Evolutionary conservation across 2,797 vertebrate species (phyloP), one percentile per base, ranked within the genome.

Genomic region (Pseudochaenichthys georgianus): DNA sequence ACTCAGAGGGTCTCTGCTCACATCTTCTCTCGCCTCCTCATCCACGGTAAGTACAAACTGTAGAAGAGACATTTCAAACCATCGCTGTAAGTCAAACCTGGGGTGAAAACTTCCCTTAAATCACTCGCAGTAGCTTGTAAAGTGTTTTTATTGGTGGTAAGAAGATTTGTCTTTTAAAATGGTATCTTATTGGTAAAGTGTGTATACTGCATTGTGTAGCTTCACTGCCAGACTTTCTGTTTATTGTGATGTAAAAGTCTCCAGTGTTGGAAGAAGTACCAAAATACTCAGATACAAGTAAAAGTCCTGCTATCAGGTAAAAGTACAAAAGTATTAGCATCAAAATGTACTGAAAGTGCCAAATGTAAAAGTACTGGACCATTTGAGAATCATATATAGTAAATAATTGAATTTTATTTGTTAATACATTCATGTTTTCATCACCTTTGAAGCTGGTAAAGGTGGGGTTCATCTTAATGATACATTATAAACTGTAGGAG

Each of bases 1-100:
- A 74, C 59, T 87, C 68, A 81, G 80, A 93, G 92, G 91, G 94
- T 93, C 90, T 34, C 63, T 46, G 70, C 41, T 70, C 42, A 84
- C 85, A 89, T 75, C 87, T 76, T 13, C 13, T 57, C 66, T 71
- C 58, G 43, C 7, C 52, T 47, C 21, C 81, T 82, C 75, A 0
- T 73, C 48, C 68, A 81, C 2, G 54, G 91, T 93, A 85, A 86
- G 91, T 86, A 47, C 47, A 68, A 13, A 51, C 28, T 52, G 3
- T 13, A 46, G 1, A 2, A 16, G 38, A 69, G 4, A 51, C 17
- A 2, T 68, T 69, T 77, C 77, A 15, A 54, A 16, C 64, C 19
- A 2, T 45, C 23, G 19, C 42, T 55, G 17, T 64, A 1, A 38
- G 15, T 46, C 7, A 19, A 42, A 28, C 10, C 9, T 58, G 72